These are phyloP conservation scores for Leucoraja ocellata DNA, from an alignment of 2,797 vertebrate species.

Conservation along the genomic window DNA sequence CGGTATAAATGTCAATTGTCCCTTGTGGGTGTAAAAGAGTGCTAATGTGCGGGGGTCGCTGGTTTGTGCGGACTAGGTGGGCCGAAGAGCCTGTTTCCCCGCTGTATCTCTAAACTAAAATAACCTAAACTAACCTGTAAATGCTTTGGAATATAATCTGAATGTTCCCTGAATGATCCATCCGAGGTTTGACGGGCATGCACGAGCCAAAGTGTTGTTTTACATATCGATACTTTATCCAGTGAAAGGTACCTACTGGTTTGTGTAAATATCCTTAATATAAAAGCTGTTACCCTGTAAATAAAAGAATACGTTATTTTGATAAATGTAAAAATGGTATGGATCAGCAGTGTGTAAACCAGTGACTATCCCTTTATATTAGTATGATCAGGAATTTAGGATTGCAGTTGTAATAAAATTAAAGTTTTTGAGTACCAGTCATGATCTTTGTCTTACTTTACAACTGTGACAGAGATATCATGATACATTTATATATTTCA, in stretches of 20 bases:
- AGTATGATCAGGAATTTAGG: not conserved
- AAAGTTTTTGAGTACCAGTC: not conserved
- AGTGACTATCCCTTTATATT: not conserved
- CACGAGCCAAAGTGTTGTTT: constrained; percentile 70
- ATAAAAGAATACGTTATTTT: constrained; percentile 34
- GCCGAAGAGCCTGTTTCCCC: too few relatives aligned
- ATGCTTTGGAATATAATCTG: constrained; percentile 60
- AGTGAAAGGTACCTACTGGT: constrained; percentile 54
- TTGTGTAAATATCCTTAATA: constrained; percentile 66
- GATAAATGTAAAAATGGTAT: not conserved
- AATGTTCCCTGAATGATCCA: constrained; percentile 73
- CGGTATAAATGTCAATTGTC: too few relatives aligned
- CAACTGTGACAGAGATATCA: not conserved
- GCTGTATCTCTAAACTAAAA: too few relatives aligned
- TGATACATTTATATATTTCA: not conserved
- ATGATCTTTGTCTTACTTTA: not conserved
- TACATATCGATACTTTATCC: constrained; percentile 56
- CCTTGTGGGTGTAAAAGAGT: too few relatives aligned
- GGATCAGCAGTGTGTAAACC: not conserved
- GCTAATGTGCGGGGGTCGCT: too few relatives aligned
- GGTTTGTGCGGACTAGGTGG: too few relatives aligned
- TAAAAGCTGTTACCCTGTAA: constrained; percentile 77
- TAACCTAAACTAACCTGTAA: constrained; percentile 61
- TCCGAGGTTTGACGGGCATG: constrained; percentile 60
- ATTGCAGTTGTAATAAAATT: not conserved